Evolutionary conservation across 2,113 vertebrate species (phyloP), one percentile per base, ranked within the genome.

Genomic region (Willisornis vidua): DNA sequence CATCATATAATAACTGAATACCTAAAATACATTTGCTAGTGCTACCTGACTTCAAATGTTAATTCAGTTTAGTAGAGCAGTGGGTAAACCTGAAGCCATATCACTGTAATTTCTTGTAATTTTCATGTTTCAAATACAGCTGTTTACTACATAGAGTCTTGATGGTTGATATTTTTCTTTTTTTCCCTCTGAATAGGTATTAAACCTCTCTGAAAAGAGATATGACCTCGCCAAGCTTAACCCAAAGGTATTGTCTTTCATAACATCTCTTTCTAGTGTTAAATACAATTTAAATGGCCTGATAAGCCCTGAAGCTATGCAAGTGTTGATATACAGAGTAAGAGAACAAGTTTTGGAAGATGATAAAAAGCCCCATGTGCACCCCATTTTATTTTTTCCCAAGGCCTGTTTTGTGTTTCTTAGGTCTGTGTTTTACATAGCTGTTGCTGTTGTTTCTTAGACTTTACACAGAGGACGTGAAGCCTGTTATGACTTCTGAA

Each of bases 191-290:
- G 58, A 96, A 83, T 91, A 99, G 99, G 99, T 99, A 37, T 98
- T 99, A 94, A 99, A 99, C 95, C 98, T 99, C 92, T 99, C 99
- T 10, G 99, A 99, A 94, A 99, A 98, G 97, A 98, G 98, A 77
- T 98, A 98, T 19, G 99, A 99, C 61, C 99, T 99, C 75, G 95
- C 98, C 4, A 99, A 98, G 97, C 99, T 99, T 97, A 99, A 99
- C 95, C 98, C 99, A 26, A 99, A 99, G 99, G 99, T 99, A 98
- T 18, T 58, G 37, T 81, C 15, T 65, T 70, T 39, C 13, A 20
- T 83, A 61, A 58, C 41, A 18, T 75, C 37, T 46, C n/a, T 81
- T 87, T 80, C 29, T 75, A 37, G 26, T 45, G 45, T 67, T 92
- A 81, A 67, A 61, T 71, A 31, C 10, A 67, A 4, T 23, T 70